Evolutionary conservation across 2,888 invertebrate species (phyloP), one percentile per base, ranked within the genome.

Genomic region (Macaria liturata): DNA sequence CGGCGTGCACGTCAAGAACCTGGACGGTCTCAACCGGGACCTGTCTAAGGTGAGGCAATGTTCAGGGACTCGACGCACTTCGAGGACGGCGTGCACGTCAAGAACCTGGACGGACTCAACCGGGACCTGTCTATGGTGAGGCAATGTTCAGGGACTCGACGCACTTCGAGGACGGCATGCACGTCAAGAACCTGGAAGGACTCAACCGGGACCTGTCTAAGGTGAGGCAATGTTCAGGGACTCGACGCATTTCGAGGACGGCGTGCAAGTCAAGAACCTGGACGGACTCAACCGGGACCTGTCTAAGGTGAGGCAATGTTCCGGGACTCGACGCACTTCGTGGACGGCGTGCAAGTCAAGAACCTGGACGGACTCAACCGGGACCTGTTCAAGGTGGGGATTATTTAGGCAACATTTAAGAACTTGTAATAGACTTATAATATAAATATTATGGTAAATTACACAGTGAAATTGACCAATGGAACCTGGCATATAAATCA

Each of bases 1-100:
- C 75, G 99, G 99, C 0, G 96, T 96, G 71, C 99, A 99, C 81
- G 96, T 99, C 0, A 99, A 99, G 84, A 97, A 97, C 82, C 89
- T 98, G 56, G 95, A 95, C 64, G 95, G 96, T 71, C 92, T 98
- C 1, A 97, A 98, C 81, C 91, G 98, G 65, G 97, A 97, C 86
- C 91, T 97, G 39, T 95, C 93, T 59, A 97, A 95, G 93, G 97
- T 97, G 83, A 47, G 32, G 20, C 20, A 20, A 20, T 99, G 67
- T 98, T 98, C 72, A 93, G 99, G 67, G 99, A 99, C 89, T 97
- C 98, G 1, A 99, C 1, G 34, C 34, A 37, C 4, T 37, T 37
- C 34, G 4, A 2, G 7, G 4, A 6, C 75, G 99, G 99, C 0
- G 96, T 96, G 71, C 99, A 99, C 81, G 96, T 99, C 0, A 99